Conservation (phyloP, 1,140 invertebrate genomes). For the Brachionus rotundiformis region DNA sequence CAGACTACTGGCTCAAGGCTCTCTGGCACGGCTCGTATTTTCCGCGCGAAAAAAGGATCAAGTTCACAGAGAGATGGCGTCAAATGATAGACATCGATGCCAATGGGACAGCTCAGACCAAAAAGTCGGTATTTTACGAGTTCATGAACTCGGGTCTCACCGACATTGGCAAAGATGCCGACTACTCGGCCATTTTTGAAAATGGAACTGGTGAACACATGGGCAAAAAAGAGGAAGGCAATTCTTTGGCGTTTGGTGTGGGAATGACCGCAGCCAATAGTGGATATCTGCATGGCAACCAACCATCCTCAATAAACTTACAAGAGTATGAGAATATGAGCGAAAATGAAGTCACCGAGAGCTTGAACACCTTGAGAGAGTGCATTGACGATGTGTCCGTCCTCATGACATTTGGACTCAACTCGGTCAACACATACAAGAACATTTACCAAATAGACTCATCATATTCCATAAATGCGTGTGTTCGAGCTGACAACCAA, state of each 20-base stretch:
- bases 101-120: slow-evolving; percentile 59
- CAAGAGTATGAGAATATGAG: slow-evolving; percentile 57
- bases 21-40: slow-evolving; percentile 64
- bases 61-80: slow-evolving; percentile 64
- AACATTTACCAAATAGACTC: slow-evolving; percentile 61
- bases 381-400: slow-evolving; percentile 60
- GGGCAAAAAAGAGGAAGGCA: slow-evolving; percentile 4
- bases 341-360: slow-evolving; percentile 56
- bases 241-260: slow-evolving; percentile 34
- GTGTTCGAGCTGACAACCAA: slow-evolving; percentile 58
- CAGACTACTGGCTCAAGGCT: slow-evolving; percentile 64
- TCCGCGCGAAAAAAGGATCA: slow-evolving; percentile 62
- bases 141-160: slow-evolving; percentile 59
- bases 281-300: slow-evolving; percentile 3
- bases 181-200: slow-evolving; percentile 12
- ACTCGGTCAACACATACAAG: slow-evolving; percentile 56
- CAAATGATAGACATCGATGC: slow-evolving; percentile 59
- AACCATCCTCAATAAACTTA: neutral
- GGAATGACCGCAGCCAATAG: slow-evolving; percentile 29
- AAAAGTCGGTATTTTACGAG: slow-evolving; percentile 60
- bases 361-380: slow-evolving; percentile 57
- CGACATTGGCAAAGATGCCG: slow-evolving; percentile 7
- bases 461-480: slow-evolving; percentile 58
- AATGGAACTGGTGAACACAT: neutral
- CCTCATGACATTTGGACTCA: slow-evolving; percentile 59